phyloP scores from a whole-genome alignment of 53 echinoderm and acorn worm genomes.

The Apostichopus leukothele region DNA sequence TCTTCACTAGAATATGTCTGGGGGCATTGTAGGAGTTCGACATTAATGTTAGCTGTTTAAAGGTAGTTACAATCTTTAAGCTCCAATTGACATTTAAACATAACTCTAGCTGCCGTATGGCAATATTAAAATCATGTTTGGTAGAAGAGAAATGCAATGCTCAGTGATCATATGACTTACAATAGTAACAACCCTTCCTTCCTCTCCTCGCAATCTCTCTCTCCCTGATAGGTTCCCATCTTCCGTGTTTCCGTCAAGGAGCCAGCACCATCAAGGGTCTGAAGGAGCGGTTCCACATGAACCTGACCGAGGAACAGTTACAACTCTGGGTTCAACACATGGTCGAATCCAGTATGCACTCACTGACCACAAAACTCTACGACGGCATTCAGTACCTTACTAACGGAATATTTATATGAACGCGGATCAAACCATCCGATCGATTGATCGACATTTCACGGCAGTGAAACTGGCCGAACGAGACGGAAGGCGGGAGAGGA shows the following conservation, averaged over 20 bases:
- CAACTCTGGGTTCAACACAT: slow-evolving; percentile 96
- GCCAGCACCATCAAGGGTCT: slow-evolving; percentile 88
- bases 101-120: too few species aligned
- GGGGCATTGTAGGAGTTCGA: too few species aligned
- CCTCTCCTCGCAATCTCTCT: background rate
- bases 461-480: too few species aligned
- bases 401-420: slow-evolving; percentile 95
- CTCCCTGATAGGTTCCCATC: slow-evolving; percentile 71
- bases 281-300: slow-evolving; percentile 95
- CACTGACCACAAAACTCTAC: slow-evolving; percentile 92
- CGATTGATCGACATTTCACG: slow-evolving; percentile 61
- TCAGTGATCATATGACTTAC: too few species aligned
- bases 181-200: too few species aligned
- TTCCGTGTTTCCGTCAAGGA: slow-evolving; percentile 98
- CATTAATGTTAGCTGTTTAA: too few species aligned
- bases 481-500: too few species aligned
- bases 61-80: too few species aligned
- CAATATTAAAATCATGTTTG: too few species aligned
- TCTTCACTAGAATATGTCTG: too few species aligned
- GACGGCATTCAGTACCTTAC: slow-evolving; percentile 99
- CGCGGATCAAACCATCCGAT: background rate
- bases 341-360: slow-evolving; percentile 99
- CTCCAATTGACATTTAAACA: too few species aligned
- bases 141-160: too few species aligned
- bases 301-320: slow-evolving; percentile 93